phyloP scores from a whole-genome alignment of 2,888 invertebrate genomes.

The Oscheius sp. region DNA sequence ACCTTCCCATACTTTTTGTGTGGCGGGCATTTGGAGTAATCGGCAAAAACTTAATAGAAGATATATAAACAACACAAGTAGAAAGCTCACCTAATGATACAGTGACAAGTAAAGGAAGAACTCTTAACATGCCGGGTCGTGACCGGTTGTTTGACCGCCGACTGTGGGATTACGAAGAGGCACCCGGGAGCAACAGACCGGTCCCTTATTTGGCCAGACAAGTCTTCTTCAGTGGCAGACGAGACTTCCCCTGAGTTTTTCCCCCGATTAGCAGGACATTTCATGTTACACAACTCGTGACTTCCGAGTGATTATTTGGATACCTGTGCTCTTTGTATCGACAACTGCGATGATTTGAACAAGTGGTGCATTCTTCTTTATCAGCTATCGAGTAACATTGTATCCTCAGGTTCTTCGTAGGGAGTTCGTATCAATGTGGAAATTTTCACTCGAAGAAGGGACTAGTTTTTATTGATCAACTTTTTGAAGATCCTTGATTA shows the following conservation, averaged over 20 bases:
- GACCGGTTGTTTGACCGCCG: slow-evolving; percentile 31
- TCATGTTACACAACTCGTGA: no score
- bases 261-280: no score
- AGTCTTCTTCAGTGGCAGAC: slow-evolving; percentile 25
- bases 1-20: slow-evolving; percentile 35
- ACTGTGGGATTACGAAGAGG: slow-evolving; percentile 14
- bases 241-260: slow-evolving; percentile 6
- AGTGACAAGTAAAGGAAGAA: slow-evolving; percentile 12
- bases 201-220: slow-evolving; percentile 31
- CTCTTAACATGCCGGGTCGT: slow-evolving; percentile 35
- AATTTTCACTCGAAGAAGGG: no score
- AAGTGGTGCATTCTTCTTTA: no score
- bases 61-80: background rate
- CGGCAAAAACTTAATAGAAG: slow-evolving; percentile 1
- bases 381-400: no score
- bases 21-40: slow-evolving; percentile 12
- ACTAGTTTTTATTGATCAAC: no score
- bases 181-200: slow-evolving; percentile 25
- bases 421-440: no score
- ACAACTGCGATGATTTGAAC: no score
- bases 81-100: background rate
- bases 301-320: no score
- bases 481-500: no score
- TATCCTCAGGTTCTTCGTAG: no score
- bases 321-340: no score